Percentiles rank a stretch among this genome's conserved stretches.
Conservation (phyloP, 2,888 invertebrate species). For the Scaptomyza polygonia region DNA sequence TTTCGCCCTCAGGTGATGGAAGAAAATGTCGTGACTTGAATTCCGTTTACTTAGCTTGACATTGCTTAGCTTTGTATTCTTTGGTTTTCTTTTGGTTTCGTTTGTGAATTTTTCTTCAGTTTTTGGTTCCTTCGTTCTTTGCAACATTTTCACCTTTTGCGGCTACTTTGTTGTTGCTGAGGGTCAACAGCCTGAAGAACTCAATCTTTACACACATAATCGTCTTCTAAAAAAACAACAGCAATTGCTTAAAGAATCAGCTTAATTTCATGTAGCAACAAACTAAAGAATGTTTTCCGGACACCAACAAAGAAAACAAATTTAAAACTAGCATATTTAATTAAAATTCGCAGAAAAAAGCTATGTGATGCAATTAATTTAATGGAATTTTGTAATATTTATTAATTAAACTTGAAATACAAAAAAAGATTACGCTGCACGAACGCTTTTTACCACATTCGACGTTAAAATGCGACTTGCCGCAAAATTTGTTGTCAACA, state of each 20-base stretch:
- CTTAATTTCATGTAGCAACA: not conserved
- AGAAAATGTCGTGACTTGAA: constrained; percentile 63
- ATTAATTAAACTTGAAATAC: constrained; percentile 39
- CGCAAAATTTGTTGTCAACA: constrained; percentile 29
- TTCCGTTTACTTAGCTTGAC: constrained; percentile 36
- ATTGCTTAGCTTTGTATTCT: constrained; percentile 12
- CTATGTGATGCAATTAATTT: constrained; percentile 31
- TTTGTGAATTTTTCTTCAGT: too few species aligned
- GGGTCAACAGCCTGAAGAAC: constrained; percentile 13
- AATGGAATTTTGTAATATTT: constrained; percentile 48
- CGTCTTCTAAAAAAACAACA: not conserved
- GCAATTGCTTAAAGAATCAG: not conserved
- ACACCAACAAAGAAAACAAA: too few species aligned
- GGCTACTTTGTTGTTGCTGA: not conserved
- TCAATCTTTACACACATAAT: constrained; percentile 2
- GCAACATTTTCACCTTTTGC: not conserved
- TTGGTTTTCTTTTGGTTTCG: constrained; percentile 1
- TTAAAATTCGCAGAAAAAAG: not conserved
- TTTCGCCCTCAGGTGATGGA: constrained; percentile 43
- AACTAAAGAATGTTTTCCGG: too few species aligned
- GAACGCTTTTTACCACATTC: constrained; percentile 12
- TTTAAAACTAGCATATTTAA: too few species aligned
- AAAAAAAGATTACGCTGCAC: constrained; percentile 23
- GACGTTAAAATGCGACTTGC: constrained; percentile 8
- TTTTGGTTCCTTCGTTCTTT: too few species aligned